Evolutionary conservation across 2,888 invertebrate genomes (phyloP).

Genomic region (Nasonovia ribisnigri): DNA sequence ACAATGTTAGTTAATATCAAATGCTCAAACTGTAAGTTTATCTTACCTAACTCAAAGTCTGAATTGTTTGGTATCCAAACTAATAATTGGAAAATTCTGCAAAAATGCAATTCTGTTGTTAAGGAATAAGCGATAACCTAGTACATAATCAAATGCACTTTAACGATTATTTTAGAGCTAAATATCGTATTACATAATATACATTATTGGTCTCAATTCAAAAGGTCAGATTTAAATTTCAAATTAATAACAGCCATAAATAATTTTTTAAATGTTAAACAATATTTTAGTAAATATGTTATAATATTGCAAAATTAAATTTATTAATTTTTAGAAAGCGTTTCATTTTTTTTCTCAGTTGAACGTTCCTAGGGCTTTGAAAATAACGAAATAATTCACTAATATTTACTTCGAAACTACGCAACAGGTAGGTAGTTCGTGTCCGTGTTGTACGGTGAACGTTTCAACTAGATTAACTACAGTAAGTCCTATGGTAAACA

Average conservation of each 20-base stretch:
- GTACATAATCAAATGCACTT: not conserved
- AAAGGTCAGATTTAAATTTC: not conserved
- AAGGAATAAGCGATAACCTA: not conserved
- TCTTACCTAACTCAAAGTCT: not conserved
- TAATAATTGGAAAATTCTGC: not conserved
- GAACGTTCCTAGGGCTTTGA: not conserved
- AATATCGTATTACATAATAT: not conserved
- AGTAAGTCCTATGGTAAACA: not conserved
- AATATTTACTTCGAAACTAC: not conserved
- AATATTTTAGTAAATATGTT: not conserved
- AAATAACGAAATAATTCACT: not conserved
- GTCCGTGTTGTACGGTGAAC: not conserved
- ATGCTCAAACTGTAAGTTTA: not conserved
- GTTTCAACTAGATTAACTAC: not conserved
- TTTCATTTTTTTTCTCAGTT: not conserved
- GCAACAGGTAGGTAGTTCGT: not conserved
- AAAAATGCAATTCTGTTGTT: not conserved
- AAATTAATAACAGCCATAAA: not conserved
- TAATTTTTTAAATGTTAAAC: not conserved
- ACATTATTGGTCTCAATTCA: not conserved
- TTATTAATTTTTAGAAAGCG: not conserved
- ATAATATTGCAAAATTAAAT: not conserved
- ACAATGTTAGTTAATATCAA: not conserved
- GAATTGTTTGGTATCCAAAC: not conserved
- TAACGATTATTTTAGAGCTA: not conserved